Percentiles rank a stretch among this genome's conserved stretches.
Evolutionary conservation across 2,797 vertebrate species (phyloP).

Genomic region (Phaenicophaeus curvirostris): DNA sequence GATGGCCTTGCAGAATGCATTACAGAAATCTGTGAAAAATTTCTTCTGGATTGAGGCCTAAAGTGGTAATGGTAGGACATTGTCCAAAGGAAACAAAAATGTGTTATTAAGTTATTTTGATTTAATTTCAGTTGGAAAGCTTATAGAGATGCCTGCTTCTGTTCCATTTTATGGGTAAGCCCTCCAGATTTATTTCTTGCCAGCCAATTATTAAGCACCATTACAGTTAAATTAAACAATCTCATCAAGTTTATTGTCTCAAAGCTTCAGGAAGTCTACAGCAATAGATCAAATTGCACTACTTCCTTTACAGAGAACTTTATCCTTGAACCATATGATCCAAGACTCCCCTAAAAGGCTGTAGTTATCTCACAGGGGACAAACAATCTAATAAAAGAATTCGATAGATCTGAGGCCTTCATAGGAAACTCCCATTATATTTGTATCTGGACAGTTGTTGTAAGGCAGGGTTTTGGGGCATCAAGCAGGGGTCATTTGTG

Average conservation of each 20-base stretch:
- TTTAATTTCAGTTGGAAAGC: conserved; percentile 68
- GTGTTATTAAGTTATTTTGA: conserved; percentile 69
- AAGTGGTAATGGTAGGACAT: conserved; percentile 28
- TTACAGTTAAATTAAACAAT: conserved; percentile 58
- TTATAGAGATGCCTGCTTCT: conserved; percentile 50
- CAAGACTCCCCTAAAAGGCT: not conserved
- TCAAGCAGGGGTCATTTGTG: not conserved
- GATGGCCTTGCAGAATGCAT: conserved; percentile 37
- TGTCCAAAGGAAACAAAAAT: conserved; percentile 56
- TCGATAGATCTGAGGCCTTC: not conserved
- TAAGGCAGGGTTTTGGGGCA: not conserved
- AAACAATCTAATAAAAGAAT: not conserved
- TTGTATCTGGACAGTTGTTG: not conserved
- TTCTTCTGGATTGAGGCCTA: conserved; percentile 25
- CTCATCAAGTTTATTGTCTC: conserved; percentile 25
- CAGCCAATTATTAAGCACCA: conserved; percentile 28
- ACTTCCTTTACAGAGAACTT: not conserved
- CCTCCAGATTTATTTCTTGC: conserved; percentile 57
- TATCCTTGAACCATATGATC: not conserved
- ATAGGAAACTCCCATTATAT: not conserved
- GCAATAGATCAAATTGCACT: not conserved
- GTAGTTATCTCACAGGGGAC: not conserved
- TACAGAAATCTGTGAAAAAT: conserved; percentile 35
- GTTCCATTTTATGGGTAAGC: conserved; percentile 49
- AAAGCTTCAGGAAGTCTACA: conserved; percentile 14